These are phyloP conservation scores for Cuniculus paca DNA, from an alignment of 2,797 vertebrate species.

Conservation along the genomic window DNA sequence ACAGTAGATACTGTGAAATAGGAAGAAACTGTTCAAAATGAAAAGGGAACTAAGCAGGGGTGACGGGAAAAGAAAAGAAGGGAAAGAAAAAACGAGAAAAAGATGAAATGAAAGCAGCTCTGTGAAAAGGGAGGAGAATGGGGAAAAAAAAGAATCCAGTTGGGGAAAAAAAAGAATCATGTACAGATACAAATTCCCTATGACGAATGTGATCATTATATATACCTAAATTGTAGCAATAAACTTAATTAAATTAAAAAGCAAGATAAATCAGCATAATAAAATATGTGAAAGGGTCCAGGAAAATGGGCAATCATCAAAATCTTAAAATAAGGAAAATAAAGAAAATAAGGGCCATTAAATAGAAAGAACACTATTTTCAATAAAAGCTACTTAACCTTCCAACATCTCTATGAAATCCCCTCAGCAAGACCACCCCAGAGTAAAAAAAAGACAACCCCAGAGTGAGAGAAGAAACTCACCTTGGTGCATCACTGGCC, in stretches of 20 bases:
- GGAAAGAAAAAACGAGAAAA: too few species aligned
- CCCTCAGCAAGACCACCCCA: not conserved
- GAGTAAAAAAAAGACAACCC: not conserved
- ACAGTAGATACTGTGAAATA: not conserved
- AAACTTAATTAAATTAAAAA: slow-evolving; percentile 14
- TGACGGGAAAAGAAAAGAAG: not conserved
- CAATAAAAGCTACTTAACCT: not conserved
- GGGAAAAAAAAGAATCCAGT: not conserved
- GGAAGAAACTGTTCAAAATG: not conserved
- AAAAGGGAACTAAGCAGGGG: not conserved
- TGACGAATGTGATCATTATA: not conserved
- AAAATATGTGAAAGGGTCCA: slow-evolving; percentile 66
- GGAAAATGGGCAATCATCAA: slow-evolving; percentile 49
- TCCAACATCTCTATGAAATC: not conserved
- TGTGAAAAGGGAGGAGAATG: not conserved
- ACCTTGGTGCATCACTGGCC: not conserved
- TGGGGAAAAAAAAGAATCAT: too few species aligned
- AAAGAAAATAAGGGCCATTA: not conserved
- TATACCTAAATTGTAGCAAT: not conserved
- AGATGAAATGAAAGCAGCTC: not conserved
- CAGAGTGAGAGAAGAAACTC: not conserved
- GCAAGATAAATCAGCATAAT: slow-evolving; percentile 63
- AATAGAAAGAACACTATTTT: not conserved
- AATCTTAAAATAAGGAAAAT: slow-evolving; percentile 40
- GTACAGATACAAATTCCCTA: not conserved